phyloP scores from a whole-genome alignment of 2,113 vertebrate species.

The Scytalopus superciliaris region DNA sequence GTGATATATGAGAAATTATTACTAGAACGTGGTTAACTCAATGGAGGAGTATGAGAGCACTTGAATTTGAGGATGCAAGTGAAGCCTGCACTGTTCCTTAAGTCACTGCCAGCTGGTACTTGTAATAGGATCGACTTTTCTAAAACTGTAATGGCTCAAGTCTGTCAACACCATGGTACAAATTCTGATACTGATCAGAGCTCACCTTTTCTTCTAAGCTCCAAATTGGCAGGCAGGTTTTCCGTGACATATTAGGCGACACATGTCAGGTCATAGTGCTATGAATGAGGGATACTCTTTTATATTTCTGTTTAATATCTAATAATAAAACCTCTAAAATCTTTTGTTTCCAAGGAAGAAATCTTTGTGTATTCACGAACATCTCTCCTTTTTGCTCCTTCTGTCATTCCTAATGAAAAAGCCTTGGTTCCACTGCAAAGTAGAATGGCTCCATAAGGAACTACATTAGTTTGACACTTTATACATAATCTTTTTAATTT shows the following conservation, averaged over 20 bases:
- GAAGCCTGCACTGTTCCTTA: background rate
- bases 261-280: background rate
- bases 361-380: background rate
- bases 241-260: background rate
- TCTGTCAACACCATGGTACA: background rate
- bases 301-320: background rate
- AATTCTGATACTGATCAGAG: conserved; percentile 31
- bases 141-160: background rate
- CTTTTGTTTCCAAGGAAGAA: background rate
- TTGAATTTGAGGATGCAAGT: background rate
- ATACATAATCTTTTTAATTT: background rate
- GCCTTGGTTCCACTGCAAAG: background rate
- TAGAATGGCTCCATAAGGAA: background rate
- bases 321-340: background rate
- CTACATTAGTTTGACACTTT: background rate
- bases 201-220: background rate
- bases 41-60: background rate
- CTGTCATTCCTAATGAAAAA: background rate
- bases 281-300: background rate
- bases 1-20: background rate
- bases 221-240: background rate
- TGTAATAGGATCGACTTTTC: background rate
- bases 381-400: background rate
- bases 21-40: background rate
- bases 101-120: background rate